Evolutionary conservation across 2,888 invertebrate species (phyloP), one percentile per base, ranked within the genome.

Genomic region (Dynastes grantii): DNA sequence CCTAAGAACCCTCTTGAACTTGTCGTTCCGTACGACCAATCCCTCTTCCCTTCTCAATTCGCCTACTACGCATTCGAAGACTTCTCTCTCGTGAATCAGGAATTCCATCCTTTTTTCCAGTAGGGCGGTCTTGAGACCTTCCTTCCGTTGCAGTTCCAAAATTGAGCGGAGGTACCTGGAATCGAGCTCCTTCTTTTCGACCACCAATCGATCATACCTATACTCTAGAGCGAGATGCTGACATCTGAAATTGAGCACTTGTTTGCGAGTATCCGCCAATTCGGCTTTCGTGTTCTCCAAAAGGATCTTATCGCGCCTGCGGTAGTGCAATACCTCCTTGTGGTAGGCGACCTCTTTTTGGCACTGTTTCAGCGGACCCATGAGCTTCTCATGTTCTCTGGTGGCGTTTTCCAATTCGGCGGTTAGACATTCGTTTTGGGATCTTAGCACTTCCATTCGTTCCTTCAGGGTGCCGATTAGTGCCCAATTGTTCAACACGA

Each of bases 401-500:
- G 16, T 16, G 6, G 27, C 32, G 22, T 51, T 16, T 51, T 68
- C 51, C 29, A 68, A 6, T 51, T 68, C 29, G 11, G 45, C 51
- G 6, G 68, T 6, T 11, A 51, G 22, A 13, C 68, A 68, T 13
- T 68, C 68, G 16, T 68, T 68, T 51, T 68, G 68, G 1, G 8
- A 4, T 13, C 68, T 49, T 11, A 68, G 29, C 13, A 13, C 68
- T 13, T 68, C 51, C 51, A 68, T 49, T 40, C 51, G 27, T 13
- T 40, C 51, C 13, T 49, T 51, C 9, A 68, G 6, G 2, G 27
- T 68, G 5, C 29, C 68, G 13, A 68, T 68, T 5, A 4, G 11
- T 2, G 49, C n/a, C 68, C 68, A 68, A 68, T 51, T 68, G 29
- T 68, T 68, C 27, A 68, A 16, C 4, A 51, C 51, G 68, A 68